Evolutionary conservation across 2,888 invertebrate species (phyloP).

Genomic region (Chouioia cunea): DNA sequence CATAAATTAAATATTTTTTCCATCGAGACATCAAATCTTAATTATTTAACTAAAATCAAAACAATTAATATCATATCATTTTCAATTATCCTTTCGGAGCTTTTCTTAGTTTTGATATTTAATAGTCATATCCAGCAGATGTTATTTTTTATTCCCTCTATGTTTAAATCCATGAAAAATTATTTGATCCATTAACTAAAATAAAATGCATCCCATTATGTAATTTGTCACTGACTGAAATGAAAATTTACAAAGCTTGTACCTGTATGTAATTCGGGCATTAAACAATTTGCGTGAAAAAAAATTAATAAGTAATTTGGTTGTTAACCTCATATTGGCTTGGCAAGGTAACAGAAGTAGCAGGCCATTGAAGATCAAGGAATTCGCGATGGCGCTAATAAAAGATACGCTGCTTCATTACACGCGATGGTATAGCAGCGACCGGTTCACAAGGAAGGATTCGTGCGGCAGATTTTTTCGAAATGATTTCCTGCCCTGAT

Average conservation of each 20-base stretch:
- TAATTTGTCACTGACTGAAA: not conserved
- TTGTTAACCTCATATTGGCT: constrained; percentile 56
- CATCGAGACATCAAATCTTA: too few species aligned
- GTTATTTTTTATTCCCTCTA: too few species aligned
- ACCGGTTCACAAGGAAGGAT: constrained; percentile 38
- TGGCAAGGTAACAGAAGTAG: constrained; percentile 13
- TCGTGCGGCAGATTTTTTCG: constrained; percentile 31
- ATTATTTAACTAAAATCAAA: not conserved
- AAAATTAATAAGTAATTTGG: constrained; percentile 23
- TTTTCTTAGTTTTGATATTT: too few species aligned
- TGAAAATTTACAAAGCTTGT: too few species aligned
- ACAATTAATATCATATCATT: not conserved
- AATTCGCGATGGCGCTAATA: constrained; percentile 50
- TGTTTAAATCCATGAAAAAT: not conserved
- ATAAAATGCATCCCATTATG: not conserved
- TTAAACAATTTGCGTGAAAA: not conserved
- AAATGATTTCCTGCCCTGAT: constrained; percentile 39
- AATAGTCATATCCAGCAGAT: too few species aligned
- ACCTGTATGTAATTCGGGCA: not conserved
- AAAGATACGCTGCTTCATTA: constrained; percentile 46
- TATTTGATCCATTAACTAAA: not conserved
- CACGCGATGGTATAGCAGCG: constrained; percentile 25
- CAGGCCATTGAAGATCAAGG: constrained; percentile 35
- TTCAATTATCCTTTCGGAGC: too few species aligned
- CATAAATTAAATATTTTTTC: constrained; percentile 29